phyloP scores from a whole-genome alignment of 2,888 invertebrate species.

The Tuberolachnus salignus region DNA sequence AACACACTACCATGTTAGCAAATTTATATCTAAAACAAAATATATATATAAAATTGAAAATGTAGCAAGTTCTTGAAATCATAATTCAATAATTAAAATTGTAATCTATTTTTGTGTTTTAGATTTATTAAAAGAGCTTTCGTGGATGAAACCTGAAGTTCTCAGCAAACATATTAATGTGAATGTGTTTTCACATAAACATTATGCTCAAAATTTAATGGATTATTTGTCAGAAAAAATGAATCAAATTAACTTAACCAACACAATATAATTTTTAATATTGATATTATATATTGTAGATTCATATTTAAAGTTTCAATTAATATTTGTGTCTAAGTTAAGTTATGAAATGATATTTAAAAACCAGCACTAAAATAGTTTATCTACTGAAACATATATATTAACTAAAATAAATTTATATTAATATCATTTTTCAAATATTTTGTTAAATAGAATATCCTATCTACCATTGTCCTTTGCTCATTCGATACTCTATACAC shows the following conservation, averaged over 20 bases:
- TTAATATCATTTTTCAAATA: too few relatives aligned
- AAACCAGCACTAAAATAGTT: neutral
- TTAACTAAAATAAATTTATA: neutral
- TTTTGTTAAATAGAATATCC: too few relatives aligned
- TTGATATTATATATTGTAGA: neutral
- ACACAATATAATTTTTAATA: neutral
- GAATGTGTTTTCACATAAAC: conserved; percentile 49
- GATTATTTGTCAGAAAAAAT: conserved; percentile 34
- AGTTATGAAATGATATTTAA: too few relatives aligned
- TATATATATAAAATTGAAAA: too few relatives aligned
- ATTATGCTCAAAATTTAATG: conserved; percentile 41
- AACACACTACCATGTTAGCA: too few relatives aligned
- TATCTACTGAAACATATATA: neutral
- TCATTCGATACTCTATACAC: too few relatives aligned
- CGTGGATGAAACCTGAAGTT: conserved; percentile 42
- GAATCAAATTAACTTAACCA: conserved; percentile 1
- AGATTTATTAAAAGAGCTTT: conserved; percentile 47
- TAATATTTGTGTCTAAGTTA: neutral
- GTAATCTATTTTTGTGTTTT: neutral
- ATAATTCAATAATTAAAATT: conserved; percentile 34
- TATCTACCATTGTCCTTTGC: too few relatives aligned
- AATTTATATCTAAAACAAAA: too few relatives aligned
- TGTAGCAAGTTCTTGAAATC: neutral
- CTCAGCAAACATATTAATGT: conserved; percentile 37
- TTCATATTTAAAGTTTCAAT: too few relatives aligned